Evolutionary conservation across 2,113 vertebrate genomes (phyloP), one percentile per base, ranked within the genome.

Genomic region (Ptilonorhynchus violaceus): DNA sequence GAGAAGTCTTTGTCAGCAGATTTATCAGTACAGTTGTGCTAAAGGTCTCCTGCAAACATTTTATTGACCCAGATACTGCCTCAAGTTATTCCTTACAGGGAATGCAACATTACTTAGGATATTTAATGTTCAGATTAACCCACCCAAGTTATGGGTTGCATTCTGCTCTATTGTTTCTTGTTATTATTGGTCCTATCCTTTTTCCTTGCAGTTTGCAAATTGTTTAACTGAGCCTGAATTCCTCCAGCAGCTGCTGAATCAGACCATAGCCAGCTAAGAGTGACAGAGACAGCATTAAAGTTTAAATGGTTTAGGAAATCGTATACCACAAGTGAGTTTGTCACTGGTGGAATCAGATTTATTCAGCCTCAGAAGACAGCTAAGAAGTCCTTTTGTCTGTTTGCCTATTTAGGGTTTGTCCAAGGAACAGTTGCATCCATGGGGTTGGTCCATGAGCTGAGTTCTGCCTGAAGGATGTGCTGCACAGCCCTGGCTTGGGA

Each of bases 11-110:
- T 75, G 69, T 89, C 78, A 92, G 52, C 62, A 74, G 44, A 62
- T 90, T 88, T 59, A 47, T 92, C 67, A 25, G 27, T 55, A 17
- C 35, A 15, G 17, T 89, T 80, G 39, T 50, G 19, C 75, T 85
- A 49, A 80, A 93, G 37, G 39, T 90, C 85, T 96, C 46, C 59
- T 50, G 25, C 66, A 85, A 85, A 83, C n/a, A 49, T 55, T 89
- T 85, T 89, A 69, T 79, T 91, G 74, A 85, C 55, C 30, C 11
- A 25, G 27, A 33, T 69, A 35, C 44, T 6, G 0, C 60, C 76
- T 84, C 64, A 44, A 59, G 58, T 77, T 87, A 46, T 14, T 81
- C 55, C 47, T 96, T 92, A 37, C 23, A 21, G 44, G 16, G 22
- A 27, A 47, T 1, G 0, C 12, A 73, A 37, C 4, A 0, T 72